These are phyloP conservation scores for Coregonus ussuriensis DNA, from an alignment of 2,797 vertebrate genomes.

Conservation along the genomic window DNA sequence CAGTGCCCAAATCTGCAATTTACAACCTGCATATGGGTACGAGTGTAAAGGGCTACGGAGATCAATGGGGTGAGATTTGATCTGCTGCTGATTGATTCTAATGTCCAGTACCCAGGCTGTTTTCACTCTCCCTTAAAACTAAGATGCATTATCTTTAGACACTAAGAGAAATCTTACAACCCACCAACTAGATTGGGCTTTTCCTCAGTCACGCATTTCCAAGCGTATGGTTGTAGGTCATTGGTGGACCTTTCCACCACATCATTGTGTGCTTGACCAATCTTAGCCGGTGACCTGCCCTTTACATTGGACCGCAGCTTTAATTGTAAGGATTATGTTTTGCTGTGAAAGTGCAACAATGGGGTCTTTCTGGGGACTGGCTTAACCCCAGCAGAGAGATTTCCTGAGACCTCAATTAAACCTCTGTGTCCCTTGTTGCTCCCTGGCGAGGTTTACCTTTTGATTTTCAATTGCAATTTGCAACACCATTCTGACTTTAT, in stretches of 20 bases:
- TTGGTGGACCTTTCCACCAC: too few species aligned
- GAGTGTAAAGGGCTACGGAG: constrained; percentile 6
- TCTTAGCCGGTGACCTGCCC: too few species aligned
- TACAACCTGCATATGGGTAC: too few species aligned
- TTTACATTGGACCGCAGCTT: background rate
- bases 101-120: constrained; percentile 26
- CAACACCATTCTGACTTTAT: constrained; percentile 29
- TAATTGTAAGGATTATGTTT: constrained; percentile 59
- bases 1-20: too few species aligned
- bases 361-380: too few species aligned
- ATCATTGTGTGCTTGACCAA: background rate
- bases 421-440: constrained; percentile 54
- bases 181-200: background rate
- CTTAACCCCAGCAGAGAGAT: constrained; percentile 37
- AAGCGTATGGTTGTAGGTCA: background rate
- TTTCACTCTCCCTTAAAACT: constrained; percentile 22
- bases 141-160: background rate
- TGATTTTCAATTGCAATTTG: constrained; percentile 20
- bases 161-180: background rate
- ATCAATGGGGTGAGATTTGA: constrained; percentile 51
- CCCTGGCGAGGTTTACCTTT: constrained; percentile 33
- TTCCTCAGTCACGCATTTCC: background rate
- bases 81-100: constrained; percentile 54
- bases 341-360: background rate
- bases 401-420: constrained; percentile 58